Evolutionary conservation across 2,113 vertebrate species (phyloP).

Genomic region (Chaetodon trifascialis): DNA sequence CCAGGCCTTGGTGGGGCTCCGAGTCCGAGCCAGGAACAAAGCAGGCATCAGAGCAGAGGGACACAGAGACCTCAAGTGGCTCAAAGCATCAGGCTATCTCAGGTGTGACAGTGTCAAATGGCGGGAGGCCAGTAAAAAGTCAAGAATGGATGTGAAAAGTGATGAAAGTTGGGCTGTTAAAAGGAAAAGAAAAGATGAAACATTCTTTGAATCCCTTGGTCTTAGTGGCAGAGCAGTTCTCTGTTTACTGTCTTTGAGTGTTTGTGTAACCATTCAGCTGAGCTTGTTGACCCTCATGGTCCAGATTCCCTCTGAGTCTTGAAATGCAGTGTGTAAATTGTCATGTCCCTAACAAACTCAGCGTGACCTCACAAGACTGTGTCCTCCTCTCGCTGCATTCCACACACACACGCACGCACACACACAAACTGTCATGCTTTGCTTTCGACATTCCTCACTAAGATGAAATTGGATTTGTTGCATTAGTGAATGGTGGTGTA

Average conservation of each 20-base stretch:
- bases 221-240: not conserved
- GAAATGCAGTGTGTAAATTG: constrained; percentile 42
- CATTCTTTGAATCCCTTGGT: not conserved
- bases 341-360: constrained; percentile 62
- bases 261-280: not conserved
- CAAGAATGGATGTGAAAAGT: constrained; percentile 25
- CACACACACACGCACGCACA: constrained; percentile 20
- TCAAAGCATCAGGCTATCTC: constrained; percentile 65
- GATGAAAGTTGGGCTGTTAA: not conserved
- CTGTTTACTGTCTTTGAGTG: not conserved
- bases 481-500: not conserved
- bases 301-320: not conserved
- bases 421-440: constrained; percentile 26
- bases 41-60: constrained; percentile 65
- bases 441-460: constrained; percentile 62
- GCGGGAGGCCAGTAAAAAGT: not conserved
- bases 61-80: constrained; percentile 65
- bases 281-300: not conserved
- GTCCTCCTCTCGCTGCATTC: constrained; percentile 2
- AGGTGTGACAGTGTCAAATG: constrained; percentile 57
- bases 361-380: constrained; percentile 56
- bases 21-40: constrained; percentile 80
- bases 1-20: constrained; percentile 87
- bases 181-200: not conserved
- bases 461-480: constrained; percentile 50